Evolutionary conservation across 2,113 vertebrate genomes (phyloP).

Genomic region (Ciconia stormi): DNA sequence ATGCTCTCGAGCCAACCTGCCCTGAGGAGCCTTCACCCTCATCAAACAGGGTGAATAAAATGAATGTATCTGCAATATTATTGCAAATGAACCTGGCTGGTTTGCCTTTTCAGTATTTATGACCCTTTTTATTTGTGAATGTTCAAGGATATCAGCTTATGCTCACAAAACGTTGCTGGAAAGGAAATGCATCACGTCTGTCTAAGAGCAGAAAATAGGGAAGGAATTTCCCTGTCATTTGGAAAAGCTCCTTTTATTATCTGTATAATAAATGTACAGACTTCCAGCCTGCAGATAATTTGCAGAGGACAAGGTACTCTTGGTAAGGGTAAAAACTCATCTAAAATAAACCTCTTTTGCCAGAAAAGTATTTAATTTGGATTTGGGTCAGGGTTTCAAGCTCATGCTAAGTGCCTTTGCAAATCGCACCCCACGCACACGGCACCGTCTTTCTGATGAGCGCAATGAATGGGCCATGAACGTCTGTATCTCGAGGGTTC

Average conservation of each 20-base stretch:
- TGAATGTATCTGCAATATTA: background rate
- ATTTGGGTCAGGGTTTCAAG: background rate
- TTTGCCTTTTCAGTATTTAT: background rate
- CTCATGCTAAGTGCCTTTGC: background rate
- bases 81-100: background rate
- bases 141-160: background rate
- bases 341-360: background rate
- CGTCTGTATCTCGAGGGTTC: background rate
- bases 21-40: background rate
- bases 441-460: background rate
- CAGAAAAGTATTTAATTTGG: background rate
- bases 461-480: background rate
- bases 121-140: background rate
- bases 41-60: background rate
- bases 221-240: background rate
- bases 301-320: background rate
- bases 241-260: constrained; percentile 11
- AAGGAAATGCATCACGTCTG: background rate
- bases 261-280: background rate
- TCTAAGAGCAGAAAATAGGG: background rate
- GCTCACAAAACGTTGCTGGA: background rate
- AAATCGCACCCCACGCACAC: accelerated
- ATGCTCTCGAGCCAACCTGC: background rate
- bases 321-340: background rate
- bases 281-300: constrained; percentile 22